Evolutionary conservation across 2,888 invertebrate genomes (phyloP).

Genomic region (Lithosia quadra): DNA sequence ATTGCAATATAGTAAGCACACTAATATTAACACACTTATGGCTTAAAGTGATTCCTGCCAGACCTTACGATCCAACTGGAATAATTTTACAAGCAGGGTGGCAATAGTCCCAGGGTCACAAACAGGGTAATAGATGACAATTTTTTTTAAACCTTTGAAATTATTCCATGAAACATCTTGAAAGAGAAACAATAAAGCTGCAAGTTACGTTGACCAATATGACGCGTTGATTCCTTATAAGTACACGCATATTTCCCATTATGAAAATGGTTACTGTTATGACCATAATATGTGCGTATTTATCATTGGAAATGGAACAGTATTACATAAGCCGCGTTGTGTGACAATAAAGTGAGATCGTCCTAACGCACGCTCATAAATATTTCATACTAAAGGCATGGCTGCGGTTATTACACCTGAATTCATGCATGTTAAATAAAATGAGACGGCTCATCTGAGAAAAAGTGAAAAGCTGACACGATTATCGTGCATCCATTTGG

Average conservation of each 20-base stretch:
- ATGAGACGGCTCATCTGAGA: slow-evolving; percentile 55
- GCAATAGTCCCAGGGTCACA: too few species aligned
- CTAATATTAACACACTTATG: too few species aligned
- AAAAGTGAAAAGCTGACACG: slow-evolving; percentile 64
- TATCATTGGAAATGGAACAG: slow-evolving; percentile 36
- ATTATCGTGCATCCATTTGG: slow-evolving; percentile 24
- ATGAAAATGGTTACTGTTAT: slow-evolving; percentile 26
- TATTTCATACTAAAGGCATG: slow-evolving; percentile 67
- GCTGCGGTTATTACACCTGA: slow-evolving; percentile 78
- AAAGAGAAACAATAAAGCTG: neutral
- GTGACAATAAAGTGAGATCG: slow-evolving; percentile 68
- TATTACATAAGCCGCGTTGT: slow-evolving; percentile 48
- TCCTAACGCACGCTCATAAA: slow-evolving; percentile 63
- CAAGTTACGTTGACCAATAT: neutral
- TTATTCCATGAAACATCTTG: neutral
- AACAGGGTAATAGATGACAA: neutral
- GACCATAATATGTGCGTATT: slow-evolving; percentile 28
- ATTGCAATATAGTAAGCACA: too few species aligned
- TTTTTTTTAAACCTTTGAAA: neutral
- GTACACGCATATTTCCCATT: slow-evolving; percentile 28
- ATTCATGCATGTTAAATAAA: slow-evolving; percentile 70
- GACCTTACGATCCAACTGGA: too few species aligned
- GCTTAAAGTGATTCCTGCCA: too few species aligned
- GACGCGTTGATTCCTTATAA: slow-evolving; percentile 5
- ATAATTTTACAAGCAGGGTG: too few species aligned